phyloP scores from a whole-genome alignment of 2,888 invertebrate genomes.

The Petrolisthes manimaculis region DNA sequence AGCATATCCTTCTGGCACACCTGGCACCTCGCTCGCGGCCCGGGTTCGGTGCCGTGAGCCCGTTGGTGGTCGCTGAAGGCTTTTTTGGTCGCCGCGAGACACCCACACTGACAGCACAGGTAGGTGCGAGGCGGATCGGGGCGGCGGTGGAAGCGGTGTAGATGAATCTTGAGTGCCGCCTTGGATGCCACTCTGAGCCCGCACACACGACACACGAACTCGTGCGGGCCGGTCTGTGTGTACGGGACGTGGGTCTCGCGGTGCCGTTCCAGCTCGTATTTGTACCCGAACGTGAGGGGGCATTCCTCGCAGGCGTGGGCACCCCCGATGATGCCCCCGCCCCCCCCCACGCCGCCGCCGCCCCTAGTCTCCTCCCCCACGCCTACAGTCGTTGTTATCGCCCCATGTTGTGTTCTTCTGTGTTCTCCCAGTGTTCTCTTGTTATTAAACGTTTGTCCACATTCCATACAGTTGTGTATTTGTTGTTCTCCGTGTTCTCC shows the following conservation, averaged over 20 bases:
- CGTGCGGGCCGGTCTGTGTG: constrained; percentile 54
- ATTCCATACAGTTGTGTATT: not conserved
- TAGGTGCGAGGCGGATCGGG: constrained; percentile 40
- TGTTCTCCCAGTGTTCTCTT: not conserved
- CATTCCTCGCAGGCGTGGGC: constrained; percentile 45
- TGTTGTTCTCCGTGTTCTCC: not conserved
- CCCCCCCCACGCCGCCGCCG: too few species aligned
- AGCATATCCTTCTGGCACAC: constrained; percentile 56
- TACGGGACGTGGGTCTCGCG: constrained; percentile 50
- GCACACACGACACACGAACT: constrained; percentile 56
- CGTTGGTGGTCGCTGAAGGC: constrained; percentile 54
- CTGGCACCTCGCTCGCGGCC: constrained; percentile 35
- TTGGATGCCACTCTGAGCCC: constrained; percentile 54
- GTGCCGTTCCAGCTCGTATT: constrained; percentile 56
- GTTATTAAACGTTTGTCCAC: not conserved
- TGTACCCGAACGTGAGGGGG: constrained; percentile 42
- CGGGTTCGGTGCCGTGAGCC: constrained; percentile 49
- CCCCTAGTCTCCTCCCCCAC: too few species aligned
- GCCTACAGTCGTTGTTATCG: too few species aligned
- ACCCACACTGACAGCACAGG: constrained; percentile 55
- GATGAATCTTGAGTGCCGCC: constrained; percentile 56
- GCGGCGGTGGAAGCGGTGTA: constrained; percentile 55
- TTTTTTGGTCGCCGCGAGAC: constrained; percentile 55
- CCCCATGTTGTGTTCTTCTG: not conserved
- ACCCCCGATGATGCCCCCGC: constrained; percentile 2